phyloP scores from a whole-genome alignment of 2,888 invertebrate genomes.

The Antheraea yamamai region DNA sequence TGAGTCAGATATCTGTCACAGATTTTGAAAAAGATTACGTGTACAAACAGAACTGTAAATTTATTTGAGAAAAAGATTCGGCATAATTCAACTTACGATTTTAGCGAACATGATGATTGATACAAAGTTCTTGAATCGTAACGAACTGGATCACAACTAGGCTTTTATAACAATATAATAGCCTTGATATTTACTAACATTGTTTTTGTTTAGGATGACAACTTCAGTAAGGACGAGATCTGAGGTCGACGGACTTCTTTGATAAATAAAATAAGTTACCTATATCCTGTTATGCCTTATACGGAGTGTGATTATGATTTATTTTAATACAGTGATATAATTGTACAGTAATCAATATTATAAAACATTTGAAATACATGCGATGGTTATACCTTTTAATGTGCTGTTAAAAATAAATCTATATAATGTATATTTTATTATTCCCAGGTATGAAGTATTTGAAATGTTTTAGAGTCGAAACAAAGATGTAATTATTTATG shows the following conservation, averaged over 20 bases:
- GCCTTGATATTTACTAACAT: constrained; percentile 60
- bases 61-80: background rate
- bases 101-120: constrained; percentile 64
- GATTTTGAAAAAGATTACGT: too few species aligned
- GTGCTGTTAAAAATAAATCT: constrained; percentile 44
- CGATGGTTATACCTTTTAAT: constrained; percentile 23
- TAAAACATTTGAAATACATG: background rate
- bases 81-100: constrained; percentile 50
- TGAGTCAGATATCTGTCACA: too few species aligned
- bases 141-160: constrained; percentile 33
- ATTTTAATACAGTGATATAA: background rate
- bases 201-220: constrained; percentile 51
- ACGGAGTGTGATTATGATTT: constrained; percentile 2
- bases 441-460: constrained; percentile 44
- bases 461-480: constrained; percentile 46
- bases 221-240: constrained; percentile 38
- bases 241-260: constrained; percentile 53
- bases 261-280: constrained; percentile 34
- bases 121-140: constrained; percentile 55
- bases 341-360: background rate
- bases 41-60: too few species aligned
- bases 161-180: constrained; percentile 57
- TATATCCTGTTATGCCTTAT: constrained; percentile 49
- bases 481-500: constrained; percentile 75
- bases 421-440: constrained; percentile 39